phyloP scores from a whole-genome alignment of 2,797 vertebrate species.

The Poeciliopsis presidionis region DNA sequence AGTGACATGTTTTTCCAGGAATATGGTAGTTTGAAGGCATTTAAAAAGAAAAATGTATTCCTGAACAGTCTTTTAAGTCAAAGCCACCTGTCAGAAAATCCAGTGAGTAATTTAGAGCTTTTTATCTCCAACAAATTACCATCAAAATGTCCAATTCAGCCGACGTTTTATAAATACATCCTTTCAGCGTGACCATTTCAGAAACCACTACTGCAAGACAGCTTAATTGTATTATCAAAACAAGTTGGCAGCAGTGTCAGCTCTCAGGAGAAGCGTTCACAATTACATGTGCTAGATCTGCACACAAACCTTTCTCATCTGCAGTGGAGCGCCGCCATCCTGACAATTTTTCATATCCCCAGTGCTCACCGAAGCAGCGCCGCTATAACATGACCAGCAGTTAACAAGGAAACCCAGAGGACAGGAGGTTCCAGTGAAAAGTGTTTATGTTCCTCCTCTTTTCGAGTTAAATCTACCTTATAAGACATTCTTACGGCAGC shows the following conservation, averaged over 20 bases:
- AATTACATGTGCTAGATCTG: background rate
- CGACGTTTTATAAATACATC: background rate
- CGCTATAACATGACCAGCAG: background rate
- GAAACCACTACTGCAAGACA: constrained; percentile 16
- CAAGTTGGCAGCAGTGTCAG: constrained; percentile 4
- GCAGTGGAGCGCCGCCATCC: background rate
- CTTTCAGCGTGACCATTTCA: constrained; percentile 3
- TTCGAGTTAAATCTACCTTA: constrained; percentile 30
- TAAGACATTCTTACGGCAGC: constrained; percentile 38
- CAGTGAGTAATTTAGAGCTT: constrained; percentile 25
- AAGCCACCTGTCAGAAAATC: constrained; percentile 23
- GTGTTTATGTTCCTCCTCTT: constrained; percentile 11
- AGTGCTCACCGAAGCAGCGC: background rate
- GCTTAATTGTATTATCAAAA: constrained; percentile 34
- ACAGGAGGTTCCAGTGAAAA: constrained; percentile 26
- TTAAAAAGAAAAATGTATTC: constrained; percentile 8
- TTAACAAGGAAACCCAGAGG: constrained; percentile 4
- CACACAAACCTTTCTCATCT: background rate
- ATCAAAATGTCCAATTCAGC: constrained; percentile 17
- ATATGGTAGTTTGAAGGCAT: constrained; percentile 21
- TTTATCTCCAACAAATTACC: constrained; percentile 30
- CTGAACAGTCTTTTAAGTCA: constrained; percentile 14
- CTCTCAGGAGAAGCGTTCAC: constrained; percentile 5
- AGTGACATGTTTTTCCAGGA: constrained; percentile 16
- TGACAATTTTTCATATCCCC: constrained; percentile 5